Base-by-base conservation (phyloP, 2,113 vertebrate genomes). In the Antechinus stuartii region DNA sequence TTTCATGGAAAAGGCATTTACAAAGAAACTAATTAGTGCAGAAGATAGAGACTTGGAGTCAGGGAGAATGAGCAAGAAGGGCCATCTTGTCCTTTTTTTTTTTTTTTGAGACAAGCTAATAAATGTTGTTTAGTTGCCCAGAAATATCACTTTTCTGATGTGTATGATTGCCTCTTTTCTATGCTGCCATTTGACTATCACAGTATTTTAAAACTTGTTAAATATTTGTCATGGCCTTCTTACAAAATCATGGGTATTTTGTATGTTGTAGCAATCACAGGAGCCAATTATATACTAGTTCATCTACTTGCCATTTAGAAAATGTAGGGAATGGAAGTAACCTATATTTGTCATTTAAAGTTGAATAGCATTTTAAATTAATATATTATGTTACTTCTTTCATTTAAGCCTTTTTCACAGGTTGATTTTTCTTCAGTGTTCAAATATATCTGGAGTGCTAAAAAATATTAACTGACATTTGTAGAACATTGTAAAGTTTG, bases 181-280 rank as follows among this genome's bases (percentile, higher is more conserved):
- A 6, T 7, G 46, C 23, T 91, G 47, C 92, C 54, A 47, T 93
- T 56, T 46, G 92, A 54, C 92, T 90, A 50, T 55, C 26, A 84
- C 89, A 49, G 12, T 49, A 61, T 89, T 90, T 56, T 35, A 42
- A 12, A 53, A 89, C 25, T 76, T 54, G 30, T 90, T 94, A 61
- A 24, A n/a, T 96, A 30, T 91, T 96, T 94, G 68, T 47, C 93
- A 8, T 19, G 8, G 27, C 27, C 96, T 93, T 54, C 53, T 91
- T 93, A 52, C 89, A 89, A 47, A 49, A 26, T 42, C 90, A 57
- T n/a, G 27, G 91, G 0, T 54, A 47, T 22, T 14, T 4, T 42
- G 30, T 16, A 22, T 35, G 10, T n/a, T 61, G 46, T 25, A 90
- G 57, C 35, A 61, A 61, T 84, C 76, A 61, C 50, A 84, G 46